These are phyloP conservation scores for Taphrorychus bicolor DNA, from an alignment of 2,888 invertebrate species.

Conservation along the genomic window DNA sequence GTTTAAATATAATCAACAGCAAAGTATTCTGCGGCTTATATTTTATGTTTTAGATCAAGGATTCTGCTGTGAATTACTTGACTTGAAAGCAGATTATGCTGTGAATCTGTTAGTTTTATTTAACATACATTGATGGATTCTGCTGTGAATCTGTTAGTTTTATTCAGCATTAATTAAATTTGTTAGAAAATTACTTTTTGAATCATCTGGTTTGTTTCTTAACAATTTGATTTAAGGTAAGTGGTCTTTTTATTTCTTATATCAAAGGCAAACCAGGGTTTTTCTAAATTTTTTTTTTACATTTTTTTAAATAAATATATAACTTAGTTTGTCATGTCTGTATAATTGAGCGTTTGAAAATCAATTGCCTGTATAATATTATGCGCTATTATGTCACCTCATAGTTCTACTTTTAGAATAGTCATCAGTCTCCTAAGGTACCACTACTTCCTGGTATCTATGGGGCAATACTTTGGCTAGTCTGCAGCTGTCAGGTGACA, in stretches of 20 bases:
- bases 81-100: too few species aligned
- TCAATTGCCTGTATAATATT: neutral
- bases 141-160: too few species aligned
- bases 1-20: too few species aligned
- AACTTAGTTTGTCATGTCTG: neutral
- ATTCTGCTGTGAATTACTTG: too few species aligned
- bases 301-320: neutral
- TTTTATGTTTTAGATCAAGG: too few species aligned
- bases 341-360: neutral
- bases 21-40: too few species aligned
- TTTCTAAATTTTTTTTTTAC: neutral
- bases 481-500: neutral
- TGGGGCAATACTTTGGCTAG: neutral
- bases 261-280: slow-evolving; percentile 7
- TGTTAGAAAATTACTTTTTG: too few species aligned
- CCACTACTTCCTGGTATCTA: neutral
- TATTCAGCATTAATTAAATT: too few species aligned
- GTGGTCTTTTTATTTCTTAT: neutral
- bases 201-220: neutral
- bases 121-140: too few species aligned
- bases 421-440: neutral
- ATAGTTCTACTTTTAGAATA: neutral
- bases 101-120: too few species aligned
- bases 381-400: neutral
- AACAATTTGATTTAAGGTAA: neutral